These are phyloP conservation scores for Fistularia tabacaria DNA, from an alignment of 2,797 vertebrate species.

Conservation along the genomic window DNA sequence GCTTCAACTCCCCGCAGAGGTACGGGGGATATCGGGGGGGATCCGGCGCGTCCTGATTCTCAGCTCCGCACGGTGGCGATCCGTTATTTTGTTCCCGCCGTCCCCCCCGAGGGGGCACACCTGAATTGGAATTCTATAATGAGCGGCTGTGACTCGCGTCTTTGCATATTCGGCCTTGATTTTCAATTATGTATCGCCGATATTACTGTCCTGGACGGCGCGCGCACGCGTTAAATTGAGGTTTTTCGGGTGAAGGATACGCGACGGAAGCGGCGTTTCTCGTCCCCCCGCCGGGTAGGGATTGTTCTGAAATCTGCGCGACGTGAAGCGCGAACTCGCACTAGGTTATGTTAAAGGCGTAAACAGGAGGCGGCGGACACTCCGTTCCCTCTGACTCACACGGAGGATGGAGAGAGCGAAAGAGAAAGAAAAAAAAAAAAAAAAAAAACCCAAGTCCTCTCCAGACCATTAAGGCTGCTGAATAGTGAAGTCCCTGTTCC, in stretches of 20 bases:
- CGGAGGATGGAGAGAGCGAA: slow-evolving; percentile 14
- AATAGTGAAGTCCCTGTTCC: slow-evolving; percentile 53
- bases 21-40: slow-evolving; percentile 29
- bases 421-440: slow-evolving; percentile 1
- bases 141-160: slow-evolving; percentile 57
- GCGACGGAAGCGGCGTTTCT: too few species aligned
- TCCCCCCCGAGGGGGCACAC: slow-evolving; percentile 43
- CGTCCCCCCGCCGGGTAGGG: too few species aligned
- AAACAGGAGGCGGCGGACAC: slow-evolving; percentile 25
- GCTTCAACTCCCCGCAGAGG: slow-evolving; percentile 47
- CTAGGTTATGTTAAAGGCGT: slow-evolving; percentile 19
- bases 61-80: slow-evolving; percentile 26
- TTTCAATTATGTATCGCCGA: slow-evolving; percentile 56
- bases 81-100: slow-evolving; percentile 41
- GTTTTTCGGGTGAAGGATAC: too few species aligned
- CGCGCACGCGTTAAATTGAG: too few species aligned
- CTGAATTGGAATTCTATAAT: slow-evolving; percentile 62
- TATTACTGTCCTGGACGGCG: too few species aligned
- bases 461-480: slow-evolving; percentile 55
- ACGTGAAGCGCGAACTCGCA: slow-evolving; percentile 53
- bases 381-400: slow-evolving; percentile 25
- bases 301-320: slow-evolving; percentile 33
- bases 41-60: slow-evolving; percentile 31
- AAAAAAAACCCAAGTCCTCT: slow-evolving; percentile 16
- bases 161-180: slow-evolving; percentile 64